phyloP scores from a whole-genome alignment of 2,113 vertebrate species.

The Oplegnathus fasciatus region DNA sequence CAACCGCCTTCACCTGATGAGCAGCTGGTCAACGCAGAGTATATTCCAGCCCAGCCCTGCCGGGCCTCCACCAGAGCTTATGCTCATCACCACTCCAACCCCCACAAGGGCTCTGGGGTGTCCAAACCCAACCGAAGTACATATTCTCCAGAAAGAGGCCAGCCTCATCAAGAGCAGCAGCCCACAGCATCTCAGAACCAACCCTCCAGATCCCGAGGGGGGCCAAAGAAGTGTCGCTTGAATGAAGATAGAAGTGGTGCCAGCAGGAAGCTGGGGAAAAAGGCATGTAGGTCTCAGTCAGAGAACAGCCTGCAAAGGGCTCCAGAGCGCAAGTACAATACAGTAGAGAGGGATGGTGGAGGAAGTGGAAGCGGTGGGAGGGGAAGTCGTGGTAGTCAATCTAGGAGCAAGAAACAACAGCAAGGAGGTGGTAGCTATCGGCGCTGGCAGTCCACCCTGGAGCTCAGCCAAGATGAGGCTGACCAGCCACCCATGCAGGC shows the following conservation, averaged over 20 bases:
- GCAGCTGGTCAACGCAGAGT: constrained; percentile 87
- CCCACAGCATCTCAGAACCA: constrained; percentile 46
- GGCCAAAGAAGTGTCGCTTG: constrained; percentile 84
- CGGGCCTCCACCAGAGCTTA: constrained; percentile 73
- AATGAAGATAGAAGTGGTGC: constrained; percentile 77
- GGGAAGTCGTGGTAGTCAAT: constrained; percentile 66
- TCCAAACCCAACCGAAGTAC: constrained; percentile 63
- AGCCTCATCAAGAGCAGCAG: constrained; percentile 56
- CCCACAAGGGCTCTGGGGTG: constrained; percentile 50
- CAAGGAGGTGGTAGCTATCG: constrained; percentile 71
- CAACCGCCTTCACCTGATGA: constrained; percentile 72
- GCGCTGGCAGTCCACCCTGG: constrained; percentile 88
- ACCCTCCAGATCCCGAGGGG: constrained; percentile 61
- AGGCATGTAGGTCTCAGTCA: constrained; percentile 88
- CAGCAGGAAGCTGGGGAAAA: constrained; percentile 80
- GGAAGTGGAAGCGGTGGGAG: constrained; percentile 64
- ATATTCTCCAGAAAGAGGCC: constrained; percentile 71
- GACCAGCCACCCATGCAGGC: constrained; percentile 53
- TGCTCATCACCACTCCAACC: constrained; percentile 52
- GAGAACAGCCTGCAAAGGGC: constrained; percentile 88
- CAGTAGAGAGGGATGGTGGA: constrained; percentile 83
- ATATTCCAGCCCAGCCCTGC: constrained; percentile 86
- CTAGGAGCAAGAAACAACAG: constrained; percentile 78
- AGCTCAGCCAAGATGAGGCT: constrained; percentile 87
- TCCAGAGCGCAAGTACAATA: constrained; percentile 84